Conservation (phyloP, 2,113 vertebrate species). For the Labrus mixtus region DNA sequence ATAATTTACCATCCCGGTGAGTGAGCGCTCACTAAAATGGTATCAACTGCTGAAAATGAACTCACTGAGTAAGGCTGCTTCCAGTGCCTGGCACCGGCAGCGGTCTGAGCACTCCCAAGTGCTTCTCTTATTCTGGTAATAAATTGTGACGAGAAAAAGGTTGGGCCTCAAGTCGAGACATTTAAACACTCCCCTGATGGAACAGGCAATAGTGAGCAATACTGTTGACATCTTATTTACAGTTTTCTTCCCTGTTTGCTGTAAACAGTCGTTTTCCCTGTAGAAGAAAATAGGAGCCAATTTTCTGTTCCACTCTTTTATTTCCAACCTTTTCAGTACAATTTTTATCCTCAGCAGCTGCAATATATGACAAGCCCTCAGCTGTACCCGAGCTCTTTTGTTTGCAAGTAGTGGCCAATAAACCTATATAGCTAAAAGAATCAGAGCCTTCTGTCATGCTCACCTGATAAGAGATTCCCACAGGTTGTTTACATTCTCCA, state of each 20-base stretch:
- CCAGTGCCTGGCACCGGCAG: constrained; percentile 19
- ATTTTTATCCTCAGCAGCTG: constrained; percentile 31
- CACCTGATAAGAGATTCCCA: background rate
- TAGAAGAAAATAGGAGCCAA: constrained; percentile 26
- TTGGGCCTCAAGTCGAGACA: constrained; percentile 51
- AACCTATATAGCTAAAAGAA: background rate
- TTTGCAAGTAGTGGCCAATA: constrained; percentile 39
- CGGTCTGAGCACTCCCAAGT: constrained; percentile 49
- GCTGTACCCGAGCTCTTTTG: constrained; percentile 15
- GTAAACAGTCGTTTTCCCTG: constrained; percentile 16
- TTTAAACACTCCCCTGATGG: constrained; percentile 62
- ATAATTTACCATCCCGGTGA: constrained; percentile 35
- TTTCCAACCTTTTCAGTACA: constrained; percentile 13
- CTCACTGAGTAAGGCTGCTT: constrained; percentile 34
- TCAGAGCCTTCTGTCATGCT: constrained; percentile 12
- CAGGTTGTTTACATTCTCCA: background rate
- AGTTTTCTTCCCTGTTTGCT: constrained; percentile 18
- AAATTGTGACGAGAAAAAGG: constrained; percentile 62
- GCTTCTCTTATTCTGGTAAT: constrained; percentile 59
- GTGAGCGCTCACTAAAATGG: constrained; percentile 37
- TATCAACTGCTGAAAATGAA: constrained; percentile 56
- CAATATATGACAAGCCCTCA: constrained; percentile 19
- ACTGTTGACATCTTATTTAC: constrained; percentile 65
- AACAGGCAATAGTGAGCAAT: constrained; percentile 65
- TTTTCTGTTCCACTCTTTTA: constrained; percentile 4